A percentile compares a stretch with the other conserved stretches of the same genome.
phyloP scores from a whole-genome alignment of 2,797 vertebrate genomes.

The Sebastolobus alascanus region DNA sequence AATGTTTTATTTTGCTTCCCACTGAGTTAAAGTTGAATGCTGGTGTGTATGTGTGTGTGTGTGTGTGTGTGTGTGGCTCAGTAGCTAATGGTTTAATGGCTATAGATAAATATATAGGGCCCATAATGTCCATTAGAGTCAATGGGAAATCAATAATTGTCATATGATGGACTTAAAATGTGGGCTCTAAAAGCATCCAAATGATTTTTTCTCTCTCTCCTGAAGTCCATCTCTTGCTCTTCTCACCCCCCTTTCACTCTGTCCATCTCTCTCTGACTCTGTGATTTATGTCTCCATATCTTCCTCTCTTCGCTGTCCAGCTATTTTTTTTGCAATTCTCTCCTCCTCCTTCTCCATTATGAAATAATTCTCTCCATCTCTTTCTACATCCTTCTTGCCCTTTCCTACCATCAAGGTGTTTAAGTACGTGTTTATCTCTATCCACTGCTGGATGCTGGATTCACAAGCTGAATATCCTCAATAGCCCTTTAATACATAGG shows the following conservation, averaged over 20 bases:
- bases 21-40: background rate
- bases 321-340: background rate
- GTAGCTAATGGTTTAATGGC: conserved; percentile 63
- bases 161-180: conserved; percentile 63
- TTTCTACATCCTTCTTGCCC: background rate
- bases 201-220: conserved; percentile 24
- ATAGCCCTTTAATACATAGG: conserved; percentile 33
- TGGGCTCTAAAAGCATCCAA: conserved; percentile 67
- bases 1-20: background rate
- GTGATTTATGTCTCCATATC: conserved; percentile 5
- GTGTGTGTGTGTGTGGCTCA: conserved; percentile 10
- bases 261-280: background rate
- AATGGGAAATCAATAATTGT: conserved; percentile 76
- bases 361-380: background rate
- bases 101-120: conserved; percentile 51
- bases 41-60: conserved; percentile 17
- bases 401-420: conserved; percentile 13
- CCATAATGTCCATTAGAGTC: conserved; percentile 68
- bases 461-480: conserved; percentile 30
- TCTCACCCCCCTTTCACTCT: background rate
- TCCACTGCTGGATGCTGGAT: conserved; percentile 9
- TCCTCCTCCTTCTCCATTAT: background rate
- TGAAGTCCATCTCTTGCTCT: background rate
- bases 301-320: background rate
- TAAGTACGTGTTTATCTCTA: conserved; percentile 17